Base-by-base conservation (phyloP, 1,140 invertebrate species). In the Limonius californicus region DNA sequence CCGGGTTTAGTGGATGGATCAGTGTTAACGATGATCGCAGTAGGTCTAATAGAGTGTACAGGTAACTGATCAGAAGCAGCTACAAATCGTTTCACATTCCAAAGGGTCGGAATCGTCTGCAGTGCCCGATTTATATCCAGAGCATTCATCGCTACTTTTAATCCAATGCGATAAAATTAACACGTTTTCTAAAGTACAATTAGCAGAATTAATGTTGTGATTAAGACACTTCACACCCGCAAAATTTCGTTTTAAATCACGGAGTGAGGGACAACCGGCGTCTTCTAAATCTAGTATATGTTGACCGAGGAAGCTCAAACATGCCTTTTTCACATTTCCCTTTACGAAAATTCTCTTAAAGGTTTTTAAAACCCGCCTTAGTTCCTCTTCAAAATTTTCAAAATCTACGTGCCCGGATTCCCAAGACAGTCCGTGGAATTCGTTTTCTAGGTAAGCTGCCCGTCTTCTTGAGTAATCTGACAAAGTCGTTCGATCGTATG, bases 11-110 rank as follows among this genome's bases (percentile, higher is more conserved):
- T 16, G 27, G 30, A 4, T 7, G 56, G 56, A 58, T 43, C 56
- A 9, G 30, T 42, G 16, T 58, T 58, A 2, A 42, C 56, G 8
- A 58, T 43, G 4, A 58, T 42, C 15, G 56, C 35, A 23, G 18
- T 42, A 39, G 35, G 56, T 39, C 15, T 39, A 6, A 18, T 42
- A 19, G 23, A 9, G 15, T 19, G 4, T 42, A 19, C 9, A 12
- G 35, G 56, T 15, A 42, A 21, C 19, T 12, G 30, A 16, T 58
- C 35, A 4, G 56, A 30, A 42, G 56, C 3, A 42, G 6, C 12
- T 56, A 30, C 23, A 27, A 7, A n/a, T 7, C 43, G 43, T 8
- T 45, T 7, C 16, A 45, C 43, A 45, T 3, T 45, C 43, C 4
- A 8, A 7, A 8, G 12, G n/a, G 4, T 45, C 43, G 43, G 43